Evolutionary conservation across 2,797 vertebrate species (phyloP).

Genomic region (Aldrovandia affinis): DNA sequence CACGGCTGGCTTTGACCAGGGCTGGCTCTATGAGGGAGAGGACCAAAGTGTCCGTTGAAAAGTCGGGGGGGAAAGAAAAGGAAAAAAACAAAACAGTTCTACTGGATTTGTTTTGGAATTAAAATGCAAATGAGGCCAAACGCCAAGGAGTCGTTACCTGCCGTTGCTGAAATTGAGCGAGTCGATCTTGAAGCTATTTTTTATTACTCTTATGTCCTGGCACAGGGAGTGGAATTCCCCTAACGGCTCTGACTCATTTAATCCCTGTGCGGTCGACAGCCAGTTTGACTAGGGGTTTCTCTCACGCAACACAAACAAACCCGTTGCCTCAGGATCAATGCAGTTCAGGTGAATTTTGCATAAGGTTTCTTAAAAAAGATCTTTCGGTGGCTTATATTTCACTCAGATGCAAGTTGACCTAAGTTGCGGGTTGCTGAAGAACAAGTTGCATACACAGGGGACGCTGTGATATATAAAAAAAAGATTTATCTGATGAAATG

Average conservation of each 20-base stretch:
- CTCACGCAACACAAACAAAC: conserved; percentile 27
- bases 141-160: conserved; percentile 71
- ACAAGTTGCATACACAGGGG: too few species aligned
- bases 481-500: too few species aligned
- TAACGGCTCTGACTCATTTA: conserved; percentile 77
- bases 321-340: background rate
- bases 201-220: conserved; percentile 50
- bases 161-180: conserved; percentile 60
- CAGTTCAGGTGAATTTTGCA: background rate
- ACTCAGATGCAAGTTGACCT: too few species aligned
- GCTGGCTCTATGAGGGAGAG: conserved; percentile 60
- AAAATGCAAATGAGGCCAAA: conserved; percentile 30
- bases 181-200: conserved; percentile 58
- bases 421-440: too few species aligned
- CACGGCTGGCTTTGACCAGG: conserved; percentile 40
- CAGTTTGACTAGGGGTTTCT: conserved; percentile 71
- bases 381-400: background rate
- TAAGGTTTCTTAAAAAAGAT: background rate
- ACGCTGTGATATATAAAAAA: too few species aligned
- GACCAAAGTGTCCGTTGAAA: conserved; percentile 58
- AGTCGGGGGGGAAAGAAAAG: conserved; percentile 63
- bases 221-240: conserved; percentile 76
- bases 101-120: conserved; percentile 54
- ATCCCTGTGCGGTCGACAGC: conserved; percentile 74
- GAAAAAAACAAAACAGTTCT: conserved; percentile 41